phyloP scores from a whole-genome alignment of 2,888 invertebrate genomes.

The Acleris holmiana region DNA sequence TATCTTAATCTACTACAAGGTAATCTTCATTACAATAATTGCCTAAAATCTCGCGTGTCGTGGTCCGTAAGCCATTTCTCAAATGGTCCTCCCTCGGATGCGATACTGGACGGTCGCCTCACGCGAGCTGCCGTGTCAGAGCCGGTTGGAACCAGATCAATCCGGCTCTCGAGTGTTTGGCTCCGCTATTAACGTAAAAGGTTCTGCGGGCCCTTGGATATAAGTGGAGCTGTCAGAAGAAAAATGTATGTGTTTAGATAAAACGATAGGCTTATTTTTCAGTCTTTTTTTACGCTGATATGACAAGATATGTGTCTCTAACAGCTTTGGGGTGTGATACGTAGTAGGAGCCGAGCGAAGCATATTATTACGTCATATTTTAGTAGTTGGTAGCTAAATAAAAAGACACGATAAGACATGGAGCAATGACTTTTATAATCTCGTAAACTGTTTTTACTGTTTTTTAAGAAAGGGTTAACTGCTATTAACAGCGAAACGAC shows the following conservation, averaged over 20 bases:
- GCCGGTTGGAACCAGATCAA: conserved; percentile 47
- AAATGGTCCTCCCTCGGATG: conserved; percentile 32
- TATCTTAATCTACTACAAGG: not conserved
- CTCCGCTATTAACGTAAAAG: conserved; percentile 50
- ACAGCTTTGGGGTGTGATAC: too few species aligned
- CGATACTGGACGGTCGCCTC: conserved; percentile 9
- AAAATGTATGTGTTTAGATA: conserved; percentile 19
- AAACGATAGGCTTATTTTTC: conserved; percentile 14
- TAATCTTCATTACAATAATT: conserved; percentile 12
- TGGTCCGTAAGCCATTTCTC: conserved; percentile 6
- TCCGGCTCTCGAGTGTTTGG: conserved; percentile 41
- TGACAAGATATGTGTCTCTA: too few species aligned
- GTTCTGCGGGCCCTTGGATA: conserved; percentile 32
- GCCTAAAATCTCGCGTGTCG: conserved; percentile 13
- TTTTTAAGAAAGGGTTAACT: conserved; percentile 16
- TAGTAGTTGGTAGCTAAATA: too few species aligned
- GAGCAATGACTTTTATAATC: conserved; percentile 21
- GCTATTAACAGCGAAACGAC: conserved; percentile 11
- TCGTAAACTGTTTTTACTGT: conserved; percentile 21
- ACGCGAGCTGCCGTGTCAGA: conserved; percentile 39
- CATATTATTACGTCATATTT: too few species aligned
- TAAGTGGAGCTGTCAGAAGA: conserved; percentile 21
- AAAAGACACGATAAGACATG: not conserved
- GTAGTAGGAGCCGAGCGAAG: too few species aligned
- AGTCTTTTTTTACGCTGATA: conserved; percentile 3